phyloP scores from a whole-genome alignment of 2,888 invertebrate genomes.

The Stenodema calcarata region DNA sequence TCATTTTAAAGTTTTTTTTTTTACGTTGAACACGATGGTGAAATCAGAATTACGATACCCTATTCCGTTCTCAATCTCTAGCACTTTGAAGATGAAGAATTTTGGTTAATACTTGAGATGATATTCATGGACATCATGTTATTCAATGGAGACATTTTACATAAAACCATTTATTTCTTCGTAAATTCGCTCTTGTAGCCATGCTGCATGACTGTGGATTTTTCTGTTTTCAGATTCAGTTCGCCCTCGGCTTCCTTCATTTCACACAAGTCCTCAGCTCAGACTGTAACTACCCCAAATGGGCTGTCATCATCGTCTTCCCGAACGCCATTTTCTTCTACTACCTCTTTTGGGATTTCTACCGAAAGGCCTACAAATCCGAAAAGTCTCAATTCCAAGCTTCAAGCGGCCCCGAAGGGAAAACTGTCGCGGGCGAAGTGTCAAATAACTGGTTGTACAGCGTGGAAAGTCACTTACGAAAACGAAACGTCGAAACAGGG shows the following conservation, averaged over 20 bases:
- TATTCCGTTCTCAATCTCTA: no score
- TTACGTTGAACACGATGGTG: no score
- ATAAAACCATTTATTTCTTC: no score
- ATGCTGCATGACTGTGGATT: no score
- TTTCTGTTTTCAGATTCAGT: slow-evolving; percentile 57
- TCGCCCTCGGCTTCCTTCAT: slow-evolving; percentile 59
- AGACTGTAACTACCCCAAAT: slow-evolving; percentile 59
- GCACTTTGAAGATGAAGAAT: no score
- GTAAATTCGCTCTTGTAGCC: no score
- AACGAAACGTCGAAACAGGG: not conserved
- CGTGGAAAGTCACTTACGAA: not conserved
- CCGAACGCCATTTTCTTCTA: slow-evolving; percentile 63
- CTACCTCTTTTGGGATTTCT: slow-evolving; percentile 65
- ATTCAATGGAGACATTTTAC: no score
- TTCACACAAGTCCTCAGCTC: slow-evolving; percentile 58
- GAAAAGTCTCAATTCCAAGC: not conserved
- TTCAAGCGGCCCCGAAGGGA: not conserved
- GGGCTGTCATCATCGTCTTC: slow-evolving; percentile 58
- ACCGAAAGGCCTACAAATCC: slow-evolving; percentile 62
- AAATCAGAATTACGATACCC: no score
- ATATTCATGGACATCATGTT: no score
- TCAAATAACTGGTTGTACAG: not conserved
- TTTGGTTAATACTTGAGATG: no score
- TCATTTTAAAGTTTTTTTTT: no score
- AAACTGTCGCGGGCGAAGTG: not conserved